Evolutionary conservation across 2,113 vertebrate genomes (phyloP), one percentile per base, ranked within the genome.

Genomic region (Clinocottus analis): DNA sequence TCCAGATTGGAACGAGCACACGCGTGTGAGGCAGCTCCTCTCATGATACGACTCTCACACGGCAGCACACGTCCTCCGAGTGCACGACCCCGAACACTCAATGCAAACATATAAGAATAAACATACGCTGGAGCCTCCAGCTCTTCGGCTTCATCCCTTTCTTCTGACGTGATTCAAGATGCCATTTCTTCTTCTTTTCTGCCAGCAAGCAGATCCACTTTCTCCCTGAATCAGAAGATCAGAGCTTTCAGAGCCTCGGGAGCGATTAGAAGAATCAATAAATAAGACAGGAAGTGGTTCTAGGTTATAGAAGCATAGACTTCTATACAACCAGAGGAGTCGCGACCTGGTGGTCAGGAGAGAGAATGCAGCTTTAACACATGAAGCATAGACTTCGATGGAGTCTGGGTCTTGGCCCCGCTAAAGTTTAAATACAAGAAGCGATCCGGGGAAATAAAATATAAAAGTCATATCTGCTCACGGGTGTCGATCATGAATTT

Each of bases 141-240:
- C 75, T 53, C 47, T 25, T 25, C 13, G 12, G 19, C 67, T 4
- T 31, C 33, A 27, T 71, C 39, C 19, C 21, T 3, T 13, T 7
- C 27, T 35, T 35, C 37, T 56, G 67, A 56, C 27, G 5, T 71
- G 5, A 64, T 35, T 56, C 11, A 25, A 71, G 67, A 63, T 55
- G 66, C 47, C 75, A 49, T 21, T 69, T n/a, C n/a, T 60, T 33
- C 41, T 16, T 43, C n/a, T n/a, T 41, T 33, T 7, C 35, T 14
- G 64, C 31, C 45, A 37, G 45, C 31, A 9, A 0, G 0, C 33
- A 21, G 45, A 64, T 39, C 33, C 13, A 17, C 25, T 5, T 43
- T 31, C 29, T 43, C 58, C 59, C 45, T 2, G 0, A 56, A 29
- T 71, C 59, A 43, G 43, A 53, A 4, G 7, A 55, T 31, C 19